Conservation (phyloP, 2,113 vertebrate species). For the Pimephales promelas region DNA sequence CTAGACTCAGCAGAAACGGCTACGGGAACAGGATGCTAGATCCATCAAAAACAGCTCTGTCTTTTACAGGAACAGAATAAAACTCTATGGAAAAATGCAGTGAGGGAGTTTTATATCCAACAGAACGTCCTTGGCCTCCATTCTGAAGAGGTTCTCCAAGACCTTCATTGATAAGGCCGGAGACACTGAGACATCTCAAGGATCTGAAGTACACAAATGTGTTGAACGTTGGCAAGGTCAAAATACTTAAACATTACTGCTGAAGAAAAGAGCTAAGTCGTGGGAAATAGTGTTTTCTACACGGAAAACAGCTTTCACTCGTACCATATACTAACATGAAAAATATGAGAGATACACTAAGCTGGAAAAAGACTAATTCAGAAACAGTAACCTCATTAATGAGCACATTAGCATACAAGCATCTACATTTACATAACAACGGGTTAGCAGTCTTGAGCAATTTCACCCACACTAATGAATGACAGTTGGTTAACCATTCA, state of each 20-base stretch:
- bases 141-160: slow-evolving; percentile 1
- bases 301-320: neutral
- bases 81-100: neutral
- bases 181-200: slow-evolving; percentile 31
- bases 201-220: neutral
- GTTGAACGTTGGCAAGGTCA: neutral
- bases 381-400: neutral
- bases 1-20: slow-evolving; percentile 15
- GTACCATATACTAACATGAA: neutral
- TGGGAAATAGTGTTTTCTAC: neutral
- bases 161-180: slow-evolving; percentile 40
- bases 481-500: neutral
- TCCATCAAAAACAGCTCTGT: slow-evolving; percentile 10
- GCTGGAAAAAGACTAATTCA: neutral
- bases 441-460: neutral
- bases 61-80: slow-evolving; percentile 20
- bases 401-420: neutral
- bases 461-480: neutral
- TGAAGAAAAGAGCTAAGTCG: neutral
- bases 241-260: neutral
- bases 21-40: slow-evolving; percentile 14
- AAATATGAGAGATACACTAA: neutral
- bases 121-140: slow-evolving; percentile 6
- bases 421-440: neutral
- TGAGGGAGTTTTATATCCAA: neutral